Evolutionary conservation across 2,113 vertebrate species (phyloP).

Genomic region (Amia ocellicauda): DNA sequence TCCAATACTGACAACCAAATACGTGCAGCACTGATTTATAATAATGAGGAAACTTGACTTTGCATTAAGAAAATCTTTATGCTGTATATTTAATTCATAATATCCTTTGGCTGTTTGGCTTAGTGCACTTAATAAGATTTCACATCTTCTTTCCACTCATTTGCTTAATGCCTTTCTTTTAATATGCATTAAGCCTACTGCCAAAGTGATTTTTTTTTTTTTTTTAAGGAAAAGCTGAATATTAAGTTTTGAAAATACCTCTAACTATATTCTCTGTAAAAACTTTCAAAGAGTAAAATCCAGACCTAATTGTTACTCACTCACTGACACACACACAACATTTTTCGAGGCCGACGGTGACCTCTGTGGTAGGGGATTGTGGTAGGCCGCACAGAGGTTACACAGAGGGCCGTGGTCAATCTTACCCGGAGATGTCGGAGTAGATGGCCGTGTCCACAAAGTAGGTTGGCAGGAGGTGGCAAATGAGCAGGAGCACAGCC

Average conservation of each 20-base stretch:
- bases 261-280: no score
- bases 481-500: conserved; percentile 84
- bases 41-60: no score
- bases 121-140: background rate
- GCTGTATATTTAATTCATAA: background rate
- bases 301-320: no score
- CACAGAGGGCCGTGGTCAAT: conserved; percentile 9
- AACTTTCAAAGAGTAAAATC: no score
- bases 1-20: background rate
- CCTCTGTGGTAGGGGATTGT: no score
- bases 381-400: background rate
- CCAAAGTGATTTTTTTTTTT: background rate
- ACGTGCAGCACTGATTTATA: no score
- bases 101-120: background rate
- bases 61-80: background rate
- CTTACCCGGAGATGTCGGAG: conserved; percentile 96
- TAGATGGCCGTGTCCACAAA: conserved; percentile 98
- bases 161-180: background rate
- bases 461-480: conserved; percentile 95
- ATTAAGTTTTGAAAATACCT: no score
- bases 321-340: no score
- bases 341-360: no score
- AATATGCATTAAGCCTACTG: background rate
- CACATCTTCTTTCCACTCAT: no score
- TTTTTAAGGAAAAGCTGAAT: no score